These are phyloP conservation scores for Drosophila nigrodunni DNA, from an alignment of 1,140 invertebrate genomes.

Conservation along the genomic window DNA sequence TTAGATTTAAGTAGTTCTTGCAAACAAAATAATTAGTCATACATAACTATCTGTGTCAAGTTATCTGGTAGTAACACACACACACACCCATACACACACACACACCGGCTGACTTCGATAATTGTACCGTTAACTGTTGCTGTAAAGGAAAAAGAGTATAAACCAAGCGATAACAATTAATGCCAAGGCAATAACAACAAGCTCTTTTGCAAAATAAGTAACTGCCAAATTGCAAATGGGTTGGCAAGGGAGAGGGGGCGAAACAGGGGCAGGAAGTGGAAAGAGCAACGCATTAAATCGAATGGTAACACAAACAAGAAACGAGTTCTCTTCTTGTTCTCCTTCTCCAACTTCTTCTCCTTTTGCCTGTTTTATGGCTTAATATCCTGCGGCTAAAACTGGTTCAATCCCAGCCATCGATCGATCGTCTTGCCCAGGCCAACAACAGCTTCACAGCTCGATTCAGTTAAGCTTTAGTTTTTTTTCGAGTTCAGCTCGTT, in stretches of 20 bases:
- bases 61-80: background rate
- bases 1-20: background rate
- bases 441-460: conserved; percentile 18
- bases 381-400: conserved; percentile 76
- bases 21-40: background rate
- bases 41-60: background rate
- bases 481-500: conserved; percentile 7
- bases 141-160: conserved; percentile 57
- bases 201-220: conserved; percentile 10
- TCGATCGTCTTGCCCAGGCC: conserved; percentile 50
- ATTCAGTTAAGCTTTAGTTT: conserved; percentile 31
- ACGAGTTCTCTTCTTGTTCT: conserved; percentile 35
- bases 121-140: conserved; percentile 66
- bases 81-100: conserved; percentile 22
- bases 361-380: conserved; percentile 66
- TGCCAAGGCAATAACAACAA: conserved; percentile 37
- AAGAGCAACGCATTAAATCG: conserved; percentile 17
- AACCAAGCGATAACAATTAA: conserved; percentile 73
- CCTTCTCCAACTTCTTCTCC: background rate
- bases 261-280: background rate
- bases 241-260: background rate
- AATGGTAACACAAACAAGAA: conserved; percentile 32
- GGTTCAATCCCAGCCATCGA: conserved; percentile 63
- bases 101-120: conserved; percentile 39
- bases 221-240: conserved; percentile 16